These are phyloP conservation scores for Cichlasoma orientale DNA, from an alignment of 2,797 vertebrate genomes.

Conservation along the genomic window DNA sequence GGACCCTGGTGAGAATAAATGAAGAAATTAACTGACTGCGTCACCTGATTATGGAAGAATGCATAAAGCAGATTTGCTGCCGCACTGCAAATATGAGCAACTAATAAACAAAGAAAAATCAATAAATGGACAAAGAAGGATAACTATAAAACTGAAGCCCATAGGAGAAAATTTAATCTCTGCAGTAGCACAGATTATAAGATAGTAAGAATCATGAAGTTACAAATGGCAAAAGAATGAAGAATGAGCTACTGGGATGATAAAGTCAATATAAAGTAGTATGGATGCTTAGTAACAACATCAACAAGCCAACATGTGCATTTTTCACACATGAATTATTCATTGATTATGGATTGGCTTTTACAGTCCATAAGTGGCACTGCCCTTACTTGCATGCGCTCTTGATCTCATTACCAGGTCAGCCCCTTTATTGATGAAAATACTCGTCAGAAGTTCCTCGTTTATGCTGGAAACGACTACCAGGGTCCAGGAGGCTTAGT, in stretches of 20 bases:
- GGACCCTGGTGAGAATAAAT: conserved; percentile 88
- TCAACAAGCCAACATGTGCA: not conserved
- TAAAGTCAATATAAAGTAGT: not conserved
- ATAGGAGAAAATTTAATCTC: conserved; percentile 21
- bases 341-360: not conserved
- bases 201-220: not conserved
- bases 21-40: not conserved
- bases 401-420: conserved; percentile 77
- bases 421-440: conserved; percentile 98
- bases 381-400: not conserved
- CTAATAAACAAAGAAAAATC: conserved; percentile 25
- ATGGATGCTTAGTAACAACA: not conserved
- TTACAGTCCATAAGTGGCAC: not conserved
- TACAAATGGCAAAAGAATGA: not conserved
- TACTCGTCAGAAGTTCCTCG: conserved; percentile 93
- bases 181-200: not conserved
- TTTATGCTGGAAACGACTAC: conserved; percentile 96
- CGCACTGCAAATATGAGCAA: not conserved
- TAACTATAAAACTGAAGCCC: conserved; percentile 17
- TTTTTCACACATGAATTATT: conserved; percentile 14
- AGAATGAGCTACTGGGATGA: not conserved
- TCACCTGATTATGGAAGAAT: not conserved
- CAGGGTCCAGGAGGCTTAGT: conserved; percentile 91
- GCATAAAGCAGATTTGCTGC: not conserved
- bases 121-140: conserved; percentile 11